Percentiles rank a stretch among this genome's conserved stretches.
Conservation (phyloP, 1,140 invertebrate species). For the Anastrepha obliqua region DNA sequence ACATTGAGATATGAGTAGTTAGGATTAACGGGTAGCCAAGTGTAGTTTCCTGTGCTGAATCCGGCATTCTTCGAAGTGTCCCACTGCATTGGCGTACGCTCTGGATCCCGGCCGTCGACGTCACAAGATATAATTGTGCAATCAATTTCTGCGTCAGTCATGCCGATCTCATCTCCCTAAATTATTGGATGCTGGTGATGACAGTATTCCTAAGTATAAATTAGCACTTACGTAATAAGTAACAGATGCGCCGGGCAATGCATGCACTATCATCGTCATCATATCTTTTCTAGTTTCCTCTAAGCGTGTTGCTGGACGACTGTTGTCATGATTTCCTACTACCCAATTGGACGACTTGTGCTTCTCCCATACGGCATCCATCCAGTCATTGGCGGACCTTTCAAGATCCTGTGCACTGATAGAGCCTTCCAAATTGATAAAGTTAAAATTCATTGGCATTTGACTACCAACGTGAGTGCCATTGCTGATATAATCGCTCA, state of each 20-base stretch:
- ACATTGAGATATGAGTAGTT: conserved; percentile 73
- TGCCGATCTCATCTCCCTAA: conserved; percentile 88
- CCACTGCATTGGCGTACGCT: conserved; percentile 64
- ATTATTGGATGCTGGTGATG: conserved; percentile 36
- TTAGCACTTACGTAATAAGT: conserved; percentile 81
- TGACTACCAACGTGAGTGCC: conserved; percentile 75
- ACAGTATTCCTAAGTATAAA: conserved; percentile 62
- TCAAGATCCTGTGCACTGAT: conserved; percentile 71
- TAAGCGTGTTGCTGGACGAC: conserved; percentile 78
- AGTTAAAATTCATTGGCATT: conserved; percentile 80
- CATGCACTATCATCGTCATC: conserved; percentile 80
- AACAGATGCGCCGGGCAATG: conserved; percentile 83
- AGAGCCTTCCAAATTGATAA: conserved; percentile 72
- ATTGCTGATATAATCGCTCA: conserved; percentile 78
- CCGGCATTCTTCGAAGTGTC: conserved; percentile 72
- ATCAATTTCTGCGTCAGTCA: conserved; percentile 75
- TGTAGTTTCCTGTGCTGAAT: conserved; percentile 78
- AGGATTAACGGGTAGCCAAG: conserved; percentile 82
- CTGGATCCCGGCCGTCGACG: conserved; percentile 76
- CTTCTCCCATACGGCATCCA: conserved; percentile 69
- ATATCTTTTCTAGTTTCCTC: conserved; percentile 78
- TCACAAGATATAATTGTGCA: conserved; percentile 17
- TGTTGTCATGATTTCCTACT: conserved; percentile 79
- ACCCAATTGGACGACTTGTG: conserved; percentile 76
- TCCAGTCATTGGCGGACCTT: conserved; percentile 74